Base-by-base conservation (phyloP, 1,140 invertebrate genomes). In the Saxidomus purpurata region DNA sequence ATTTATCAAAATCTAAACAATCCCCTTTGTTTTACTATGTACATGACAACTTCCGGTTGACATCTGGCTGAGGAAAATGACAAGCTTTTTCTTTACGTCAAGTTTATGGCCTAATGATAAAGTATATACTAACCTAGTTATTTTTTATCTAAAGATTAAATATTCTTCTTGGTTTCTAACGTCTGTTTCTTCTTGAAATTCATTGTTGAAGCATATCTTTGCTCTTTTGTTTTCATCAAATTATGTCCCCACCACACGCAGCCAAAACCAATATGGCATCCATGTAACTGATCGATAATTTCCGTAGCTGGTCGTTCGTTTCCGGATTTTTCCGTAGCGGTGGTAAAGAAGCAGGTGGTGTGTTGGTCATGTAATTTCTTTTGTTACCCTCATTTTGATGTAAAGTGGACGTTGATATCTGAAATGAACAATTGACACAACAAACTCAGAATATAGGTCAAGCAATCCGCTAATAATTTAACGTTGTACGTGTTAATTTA, bases 1-100 rank as follows among this genome's bases (percentile, higher is more conserved):
- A 8, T 31, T 49, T 25, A 55, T 31, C 49, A 61, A 61, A 81
- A 77, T 67, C n/a, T 25, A 0, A 40, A 40, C 22, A 55, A 87
- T 36, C 22, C 43, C 71, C 86, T 88, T 88, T 88, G 86, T 88
- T 88, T 88, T 88, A 61, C 86, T 88, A 77, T 88, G 86, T 88
- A 88, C 86, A 88, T 88, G 61, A 28, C 55, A 67, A 88, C 86
- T 88, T 88, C 86, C 86, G 86, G 86, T 81, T 28, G 47, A 19
- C 59, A 49, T 38, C 59, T 88, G 86, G 28, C 9, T 36, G 77
- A n/a, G 36, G 52, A 55, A 69, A 67, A 61, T 40, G 76, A 80
- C 76, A 81, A 76, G 34, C 17, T 19, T n/a, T 38, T 22, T 82
- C 40, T 55, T n/a, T n/a, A 36, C 9, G 1, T 43, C 13, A 36